Base-by-base conservation (phyloP, 2,888 invertebrate species). In the Lypha dubia region DNA sequence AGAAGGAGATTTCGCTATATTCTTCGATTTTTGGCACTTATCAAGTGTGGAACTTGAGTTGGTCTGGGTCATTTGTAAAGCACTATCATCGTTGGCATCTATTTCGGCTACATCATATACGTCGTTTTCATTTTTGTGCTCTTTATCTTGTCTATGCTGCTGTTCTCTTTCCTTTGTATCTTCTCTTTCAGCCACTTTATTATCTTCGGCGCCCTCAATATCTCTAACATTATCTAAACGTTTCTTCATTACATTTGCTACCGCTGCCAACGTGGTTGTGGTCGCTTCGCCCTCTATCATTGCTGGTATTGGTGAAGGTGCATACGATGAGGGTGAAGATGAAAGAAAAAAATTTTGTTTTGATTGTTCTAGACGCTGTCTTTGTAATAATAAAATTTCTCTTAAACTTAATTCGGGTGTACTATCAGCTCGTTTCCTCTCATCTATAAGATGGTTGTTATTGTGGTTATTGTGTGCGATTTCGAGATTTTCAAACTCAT, bases 311-410 rank as follows among this genome's bases (percentile, higher is more conserved):
- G 89, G 89, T 56, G 89, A 80, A 15, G 85, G 73, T 65, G 90
- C 89, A 75, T 88, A 88, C 67, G 90, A 89, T 81, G 90, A 89
- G 74, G 91, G 88, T 86, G 91, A 88, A 85, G 91, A 88, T 88
- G 90, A 91, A 89, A 91, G 88, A 88, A 91, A 88, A 91, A 90
- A 90, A 88, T 88, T 89, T 89, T 90, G 90, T 88, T 91, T 90
- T 86, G 90, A 89, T 91, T 88, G 89, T 87, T 90, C 89, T 87
- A 89, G 90, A 67, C 91, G 90, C 87, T 89, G 89, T 86, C 91
- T 87, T 87, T 90, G 90, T 51, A 91, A 88, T 83, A 89, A 87
- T 87, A 90, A 88, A 86, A 91, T 88, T 87, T 91, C 89, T 87
- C 87, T 89, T 87, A 90, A 88, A 87, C 88, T 88, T 86, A 89